Evolutionary conservation across 2,888 invertebrate genomes (phyloP), one percentile per base, ranked within the genome.

Genomic region (Pheosia tremula): DNA sequence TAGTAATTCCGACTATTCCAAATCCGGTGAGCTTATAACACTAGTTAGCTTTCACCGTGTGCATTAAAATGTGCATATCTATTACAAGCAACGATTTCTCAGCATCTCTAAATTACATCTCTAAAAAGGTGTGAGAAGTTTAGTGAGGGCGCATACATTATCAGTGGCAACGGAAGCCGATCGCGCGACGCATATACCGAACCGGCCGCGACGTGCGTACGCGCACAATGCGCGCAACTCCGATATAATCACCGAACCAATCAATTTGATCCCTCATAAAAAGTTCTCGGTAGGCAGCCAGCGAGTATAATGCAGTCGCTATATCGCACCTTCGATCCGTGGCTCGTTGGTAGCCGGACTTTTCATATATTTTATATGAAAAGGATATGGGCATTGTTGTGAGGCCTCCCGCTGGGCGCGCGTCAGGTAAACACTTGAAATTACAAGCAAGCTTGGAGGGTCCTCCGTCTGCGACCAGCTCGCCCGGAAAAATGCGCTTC

Each of bases 181-280:
- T 69, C 62, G 71, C 63, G 71, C 63, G 24, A 24, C 24, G 24
- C 24, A 2, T 24, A 24, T 24, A 24, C 24, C 69, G 67, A 57
- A 64, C 77, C 70, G 70, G 69, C 74, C 71, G 75, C 74, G 66
- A 66, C 70, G 72, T 61, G 67, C 68, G 72, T 71, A 74, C 71
- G 72, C 75, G 75, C 75, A 90, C 87, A 88, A 90, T 88, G 83
- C 86, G 80, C 82, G 80, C 84, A 81, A 83, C 85, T 84, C 80
- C 78, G 93, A 93, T 93, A 87, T 85, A 91, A 93, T 93, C 93
- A 82, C 81, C 83, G 83, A 89, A 91, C 93, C 91, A 92, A 93
- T 93, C 93, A 93, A 93, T 93, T 93, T 92, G 91, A 93, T 92
- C 91, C 91, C 91, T 90, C 90, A 90, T 92, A 93, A 93, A 92